phyloP scores from a whole-genome alignment of 2,888 invertebrate species.

The Eupithecia inturbata region DNA sequence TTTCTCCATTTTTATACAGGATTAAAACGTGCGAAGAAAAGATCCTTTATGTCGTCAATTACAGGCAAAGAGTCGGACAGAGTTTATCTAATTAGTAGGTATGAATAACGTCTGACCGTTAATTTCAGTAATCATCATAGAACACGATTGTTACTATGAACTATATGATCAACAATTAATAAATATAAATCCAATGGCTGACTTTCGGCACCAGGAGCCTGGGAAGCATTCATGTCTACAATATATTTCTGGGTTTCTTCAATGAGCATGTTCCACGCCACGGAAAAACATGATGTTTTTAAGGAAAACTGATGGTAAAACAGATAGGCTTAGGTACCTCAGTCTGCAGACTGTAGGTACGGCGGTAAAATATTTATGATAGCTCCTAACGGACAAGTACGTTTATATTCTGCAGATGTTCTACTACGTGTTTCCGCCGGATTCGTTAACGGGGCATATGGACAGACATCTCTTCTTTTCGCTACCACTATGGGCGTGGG shows the following conservation, averaged over 20 bases:
- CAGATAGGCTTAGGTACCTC: neutral
- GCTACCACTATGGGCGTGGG: neutral
- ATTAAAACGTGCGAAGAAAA: too few relatives aligned
- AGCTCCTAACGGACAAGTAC: neutral
- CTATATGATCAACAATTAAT: too few relatives aligned
- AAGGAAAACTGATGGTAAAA: neutral
- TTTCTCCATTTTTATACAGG: too few relatives aligned
- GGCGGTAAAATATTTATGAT: neutral
- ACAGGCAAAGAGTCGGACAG: too few relatives aligned
- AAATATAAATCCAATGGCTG: too few relatives aligned
- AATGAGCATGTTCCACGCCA: neutral
- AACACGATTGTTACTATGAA: too few relatives aligned
- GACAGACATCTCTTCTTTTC: neutral
- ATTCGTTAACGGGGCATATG: neutral
- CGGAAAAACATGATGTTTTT: too few relatives aligned
- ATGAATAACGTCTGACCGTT: too few relatives aligned
- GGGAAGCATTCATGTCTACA: neutral
- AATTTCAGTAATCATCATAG: too few relatives aligned
- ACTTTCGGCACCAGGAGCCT: too few relatives aligned
- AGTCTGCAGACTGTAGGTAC: neutral
- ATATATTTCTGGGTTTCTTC: neutral
- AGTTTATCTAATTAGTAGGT: too few relatives aligned
- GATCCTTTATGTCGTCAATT: too few relatives aligned
- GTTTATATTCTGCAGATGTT: conserved; percentile 2
- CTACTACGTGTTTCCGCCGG: neutral